Evolutionary conservation across 2,113 vertebrate species (phyloP).

Genomic region (Tetraodon nigroviridis): DNA sequence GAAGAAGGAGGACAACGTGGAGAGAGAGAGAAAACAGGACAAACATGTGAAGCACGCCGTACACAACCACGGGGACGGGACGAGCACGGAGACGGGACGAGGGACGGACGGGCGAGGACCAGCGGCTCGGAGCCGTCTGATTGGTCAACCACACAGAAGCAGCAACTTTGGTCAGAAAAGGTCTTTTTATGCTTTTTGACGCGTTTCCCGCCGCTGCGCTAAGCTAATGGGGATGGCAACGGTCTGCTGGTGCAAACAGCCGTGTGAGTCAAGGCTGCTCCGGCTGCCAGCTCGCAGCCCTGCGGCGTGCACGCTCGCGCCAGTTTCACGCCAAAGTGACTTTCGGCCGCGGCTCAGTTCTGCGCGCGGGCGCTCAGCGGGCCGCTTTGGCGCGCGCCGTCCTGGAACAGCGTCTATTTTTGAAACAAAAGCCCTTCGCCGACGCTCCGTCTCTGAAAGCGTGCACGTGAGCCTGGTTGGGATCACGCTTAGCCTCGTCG

Average conservation of each 20-base stretch:
- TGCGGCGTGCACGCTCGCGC: conserved; percentile 1
- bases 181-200: too few species aligned
- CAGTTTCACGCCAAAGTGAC: conserved; percentile 31
- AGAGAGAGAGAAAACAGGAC: conserved; percentile 62
- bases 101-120: conserved; percentile 11
- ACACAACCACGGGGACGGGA: conserved; percentile 50
- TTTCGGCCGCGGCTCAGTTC: conserved; percentile 39
- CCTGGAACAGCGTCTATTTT: conserved; percentile 52
- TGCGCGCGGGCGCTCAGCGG: conserved; percentile 44
- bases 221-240: too few species aligned
- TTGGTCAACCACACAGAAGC: too few species aligned
- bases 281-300: conserved; percentile 9
- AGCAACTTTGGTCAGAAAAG: too few species aligned
- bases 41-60: conserved; percentile 71
- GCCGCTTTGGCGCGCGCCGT: conserved; percentile 41
- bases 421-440: conserved; percentile 63
- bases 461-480: conserved; percentile 34
- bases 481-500: conserved; percentile 7
- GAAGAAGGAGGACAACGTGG: conserved; percentile 51
- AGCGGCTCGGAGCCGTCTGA: too few species aligned
- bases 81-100: conserved; percentile 38
- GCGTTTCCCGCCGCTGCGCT: too few species aligned
- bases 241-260: neutral
- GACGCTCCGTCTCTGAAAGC: conserved; percentile 8
- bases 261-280: neutral